Conservation (phyloP, 2,113 vertebrate genomes). For the Mastomys coucha region DNA sequence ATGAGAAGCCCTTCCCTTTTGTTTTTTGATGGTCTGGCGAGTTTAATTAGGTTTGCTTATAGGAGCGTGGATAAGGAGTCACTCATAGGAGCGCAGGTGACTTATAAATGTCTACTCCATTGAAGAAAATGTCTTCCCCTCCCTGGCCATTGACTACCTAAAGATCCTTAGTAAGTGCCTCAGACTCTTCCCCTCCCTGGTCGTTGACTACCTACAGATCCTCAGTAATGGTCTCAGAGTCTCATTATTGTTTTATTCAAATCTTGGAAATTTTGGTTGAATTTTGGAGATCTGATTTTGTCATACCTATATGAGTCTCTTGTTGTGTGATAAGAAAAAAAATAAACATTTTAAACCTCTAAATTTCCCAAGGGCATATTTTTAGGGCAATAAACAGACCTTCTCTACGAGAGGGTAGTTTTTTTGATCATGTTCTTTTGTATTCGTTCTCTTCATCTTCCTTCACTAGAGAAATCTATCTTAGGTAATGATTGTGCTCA, state of each 20-base stretch:
- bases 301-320: neutral
- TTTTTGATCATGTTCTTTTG: constrained; percentile 22
- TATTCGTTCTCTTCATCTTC: neutral
- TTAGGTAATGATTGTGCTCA: neutral
- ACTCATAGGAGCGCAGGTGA: neutral
- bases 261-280: constrained; percentile 3
- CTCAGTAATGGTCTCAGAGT: neutral
- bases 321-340: neutral
- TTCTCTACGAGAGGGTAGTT: neutral
- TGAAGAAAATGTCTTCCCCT: neutral
- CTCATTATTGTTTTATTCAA: neutral
- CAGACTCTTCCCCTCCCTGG: too few relatives aligned
- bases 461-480: neutral
- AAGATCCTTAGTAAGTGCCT: neutral
- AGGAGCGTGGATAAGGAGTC: neutral
- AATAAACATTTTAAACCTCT: neutral
- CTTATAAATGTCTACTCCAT: neutral
- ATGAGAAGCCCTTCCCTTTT: neutral
- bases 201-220: neutral
- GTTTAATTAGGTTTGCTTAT: neutral
- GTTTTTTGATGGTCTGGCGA: neutral
- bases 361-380: neutral
- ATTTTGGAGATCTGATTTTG: neutral
- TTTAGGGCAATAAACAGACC: neutral
- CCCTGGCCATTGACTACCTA: neutral